Evolutionary conservation across 2,113 vertebrate species (phyloP).

Genomic region (Craseonycteris thonglongyai): DNA sequence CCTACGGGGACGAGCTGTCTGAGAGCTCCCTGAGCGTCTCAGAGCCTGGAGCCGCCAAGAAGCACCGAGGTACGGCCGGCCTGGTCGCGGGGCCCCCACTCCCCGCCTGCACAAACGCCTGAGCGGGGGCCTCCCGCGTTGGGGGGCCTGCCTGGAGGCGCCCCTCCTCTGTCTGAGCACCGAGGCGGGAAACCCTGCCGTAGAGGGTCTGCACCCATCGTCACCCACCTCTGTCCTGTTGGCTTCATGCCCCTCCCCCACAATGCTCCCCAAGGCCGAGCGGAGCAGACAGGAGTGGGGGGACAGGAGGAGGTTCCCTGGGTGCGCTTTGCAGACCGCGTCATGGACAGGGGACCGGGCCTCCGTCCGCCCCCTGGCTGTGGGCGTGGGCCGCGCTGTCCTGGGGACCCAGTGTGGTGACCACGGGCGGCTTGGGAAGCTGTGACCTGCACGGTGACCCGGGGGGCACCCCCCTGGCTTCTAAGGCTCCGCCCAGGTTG

Average conservation of each 20-base stretch:
- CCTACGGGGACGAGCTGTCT: slow-evolving; percentile 84
- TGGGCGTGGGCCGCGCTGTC: not conserved
- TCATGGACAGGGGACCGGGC: fast-evolving
- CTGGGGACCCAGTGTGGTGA: not conserved
- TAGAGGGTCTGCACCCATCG: fast-evolving
- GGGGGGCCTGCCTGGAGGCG: not conserved
- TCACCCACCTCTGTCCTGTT: fast-evolving
- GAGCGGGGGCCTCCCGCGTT: no score
- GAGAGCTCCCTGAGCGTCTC: slow-evolving; percentile 88
- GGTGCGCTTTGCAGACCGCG: fast-evolving
- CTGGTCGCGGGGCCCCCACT: no score
- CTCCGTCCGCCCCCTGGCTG: not conserved
- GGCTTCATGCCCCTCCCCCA: fast-evolving
- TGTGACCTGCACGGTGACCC: fast-evolving
- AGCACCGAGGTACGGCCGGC: slow-evolving; percentile 93
- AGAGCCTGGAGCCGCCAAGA: slow-evolving; percentile 86
- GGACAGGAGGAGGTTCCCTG: not conserved
- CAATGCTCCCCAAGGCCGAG: not conserved
- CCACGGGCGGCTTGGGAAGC: not conserved
- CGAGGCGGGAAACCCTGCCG: no score
- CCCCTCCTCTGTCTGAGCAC: not conserved
- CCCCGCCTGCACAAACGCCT: no score
- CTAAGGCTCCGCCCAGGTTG: no score
- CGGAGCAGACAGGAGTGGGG: fast-evolving
- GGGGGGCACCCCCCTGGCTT: fast-evolving